Conservation (phyloP, 2,888 invertebrate species). For the Maniola hyperantus region DNA sequence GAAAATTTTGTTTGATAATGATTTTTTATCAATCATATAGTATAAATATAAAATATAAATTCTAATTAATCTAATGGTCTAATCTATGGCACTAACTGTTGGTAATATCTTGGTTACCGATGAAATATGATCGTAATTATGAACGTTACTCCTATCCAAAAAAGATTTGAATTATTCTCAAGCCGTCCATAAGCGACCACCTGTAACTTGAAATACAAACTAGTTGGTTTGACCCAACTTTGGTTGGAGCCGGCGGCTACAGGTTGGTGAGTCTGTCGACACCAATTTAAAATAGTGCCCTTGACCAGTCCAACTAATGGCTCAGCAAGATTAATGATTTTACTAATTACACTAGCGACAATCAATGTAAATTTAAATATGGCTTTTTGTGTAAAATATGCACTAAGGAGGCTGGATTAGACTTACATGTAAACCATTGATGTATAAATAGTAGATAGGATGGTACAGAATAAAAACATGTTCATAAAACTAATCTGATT, state of each 20-base stretch:
- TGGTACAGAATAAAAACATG: too few species aligned
- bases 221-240: neutral
- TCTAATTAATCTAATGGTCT: too few species aligned
- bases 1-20: too few species aligned
- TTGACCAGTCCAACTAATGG: conserved; percentile 74
- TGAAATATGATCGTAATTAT: too few species aligned
- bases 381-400: conserved; percentile 36
- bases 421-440: conserved; percentile 18
- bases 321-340: conserved; percentile 75
- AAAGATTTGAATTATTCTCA: too few species aligned
- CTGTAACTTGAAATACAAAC: neutral
- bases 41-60: too few species aligned
- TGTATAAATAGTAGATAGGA: neutral
- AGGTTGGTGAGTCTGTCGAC: conserved; percentile 59
- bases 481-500: too few species aligned
- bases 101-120: too few species aligned
- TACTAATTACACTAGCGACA: conserved; percentile 77
- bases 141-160: too few species aligned
- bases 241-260: neutral
- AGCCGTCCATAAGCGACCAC: too few species aligned
- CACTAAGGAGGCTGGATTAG: conserved; percentile 28
- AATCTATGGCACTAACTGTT: too few species aligned
- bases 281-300: conserved; percentile 72
- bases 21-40: too few species aligned
- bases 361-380: conserved; percentile 61